Conservation (phyloP, 2,113 vertebrate genomes). For the Morone saxatilis region DNA sequence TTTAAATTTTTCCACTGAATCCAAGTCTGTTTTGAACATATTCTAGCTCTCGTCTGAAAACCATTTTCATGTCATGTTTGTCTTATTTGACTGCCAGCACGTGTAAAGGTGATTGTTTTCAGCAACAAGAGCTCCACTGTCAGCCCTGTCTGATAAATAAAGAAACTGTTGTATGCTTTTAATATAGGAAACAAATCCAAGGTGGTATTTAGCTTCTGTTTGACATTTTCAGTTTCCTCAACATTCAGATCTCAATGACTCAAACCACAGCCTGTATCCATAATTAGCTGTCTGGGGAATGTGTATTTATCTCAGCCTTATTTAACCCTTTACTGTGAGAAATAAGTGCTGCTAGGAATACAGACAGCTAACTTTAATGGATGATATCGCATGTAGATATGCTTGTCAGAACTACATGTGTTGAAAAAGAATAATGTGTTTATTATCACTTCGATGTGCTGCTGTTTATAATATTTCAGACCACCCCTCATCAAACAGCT, state of each 20-base stretch:
- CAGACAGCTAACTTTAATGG: not conserved
- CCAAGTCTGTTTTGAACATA: not conserved
- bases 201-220: constrained; percentile 1
- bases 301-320: not conserved
- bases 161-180: not conserved
- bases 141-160: not conserved
- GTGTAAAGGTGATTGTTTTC: not conserved
- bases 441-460: not conserved
- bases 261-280: not conserved
- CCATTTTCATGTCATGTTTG: constrained; percentile 2
- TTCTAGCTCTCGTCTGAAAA: not conserved
- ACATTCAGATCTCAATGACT: not conserved
- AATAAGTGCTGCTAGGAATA: not conserved
- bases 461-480: not conserved
- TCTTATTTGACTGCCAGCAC: constrained; percentile 18
- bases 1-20: not conserved
- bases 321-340: not conserved
- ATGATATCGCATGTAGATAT: not conserved
- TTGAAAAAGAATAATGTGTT: too few relatives aligned
- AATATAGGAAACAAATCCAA: not conserved
- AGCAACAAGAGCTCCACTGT: not conserved
- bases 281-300: constrained; percentile 7
- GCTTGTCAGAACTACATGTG: not conserved
- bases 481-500: not conserved
- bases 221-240: constrained; percentile 27